Evolutionary conservation across 2,797 vertebrate genomes (phyloP).

Genomic region (Tinamus major): DNA sequence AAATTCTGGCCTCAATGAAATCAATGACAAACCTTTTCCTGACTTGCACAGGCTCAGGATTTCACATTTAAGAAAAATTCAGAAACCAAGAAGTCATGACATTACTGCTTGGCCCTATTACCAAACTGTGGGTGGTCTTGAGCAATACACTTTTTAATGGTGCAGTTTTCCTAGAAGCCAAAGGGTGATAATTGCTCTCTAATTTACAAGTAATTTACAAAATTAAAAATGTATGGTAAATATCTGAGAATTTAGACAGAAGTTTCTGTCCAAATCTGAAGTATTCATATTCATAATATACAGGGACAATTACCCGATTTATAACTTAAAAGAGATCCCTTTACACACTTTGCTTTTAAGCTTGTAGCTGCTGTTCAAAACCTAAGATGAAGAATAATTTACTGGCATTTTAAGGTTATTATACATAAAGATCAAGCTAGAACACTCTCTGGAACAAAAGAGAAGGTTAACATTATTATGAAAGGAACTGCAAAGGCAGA

Average conservation of each 20-base stretch:
- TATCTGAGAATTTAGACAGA: neutral
- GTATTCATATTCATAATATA: neutral
- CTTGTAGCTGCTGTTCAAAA: neutral
- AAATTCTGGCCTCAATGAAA: neutral
- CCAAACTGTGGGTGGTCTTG: neutral
- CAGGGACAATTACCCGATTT: neutral
- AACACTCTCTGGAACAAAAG: neutral
- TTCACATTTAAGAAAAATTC: neutral
- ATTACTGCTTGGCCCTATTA: neutral
- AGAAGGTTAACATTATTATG: neutral
- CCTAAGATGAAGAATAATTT: slow-evolving; percentile 19
- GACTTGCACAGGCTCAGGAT: neutral
- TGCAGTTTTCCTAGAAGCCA: neutral
- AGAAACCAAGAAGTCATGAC: slow-evolving; percentile 1
- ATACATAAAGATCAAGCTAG: slow-evolving; percentile 21
- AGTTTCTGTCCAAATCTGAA: neutral
- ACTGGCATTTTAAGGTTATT: slow-evolving; percentile 34
- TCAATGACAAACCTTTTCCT: neutral
- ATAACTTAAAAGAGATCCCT: neutral
- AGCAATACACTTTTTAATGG: neutral
- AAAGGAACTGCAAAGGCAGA: slow-evolving; percentile 1
- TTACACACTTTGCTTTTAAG: neutral
- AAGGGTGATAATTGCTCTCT: neutral
- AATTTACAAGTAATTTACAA: slow-evolving; percentile 18
- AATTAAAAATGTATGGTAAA: slow-evolving; percentile 14